Evolutionary conservation across 2,113 vertebrate species (phyloP), one percentile per base, ranked within the genome.

Genomic region (Hystrix brachyura): DNA sequence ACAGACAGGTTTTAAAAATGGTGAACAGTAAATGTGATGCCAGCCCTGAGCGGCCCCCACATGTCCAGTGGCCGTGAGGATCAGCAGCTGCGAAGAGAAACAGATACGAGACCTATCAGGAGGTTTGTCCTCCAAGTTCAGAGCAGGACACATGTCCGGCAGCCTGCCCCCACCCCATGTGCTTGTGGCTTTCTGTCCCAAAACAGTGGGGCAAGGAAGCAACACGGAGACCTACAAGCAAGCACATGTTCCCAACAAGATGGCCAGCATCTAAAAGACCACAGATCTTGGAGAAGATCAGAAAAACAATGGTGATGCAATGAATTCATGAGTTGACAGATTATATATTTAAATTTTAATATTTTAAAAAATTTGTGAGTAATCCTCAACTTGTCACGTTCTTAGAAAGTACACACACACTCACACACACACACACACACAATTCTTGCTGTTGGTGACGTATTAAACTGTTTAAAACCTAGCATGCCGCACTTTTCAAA

Each of bases 41-140:
- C 11, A 29, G 7, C 14, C 25, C 4, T 0, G 5, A 11, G 11
- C 48, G 5, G 21, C 18, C 38, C 17, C 14, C 32, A 7, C 34
- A 12, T 4, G 15, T 43, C 2, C 38, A 27, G 32, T 4, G 17
- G 8, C 27, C 59, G 9, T 0, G 0, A 0, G 15, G 1, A 0
- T 3, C 3, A 5, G 48, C 43, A 23, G 48, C 59, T 19, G 11
- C 25, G 1, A 0, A 19, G 82, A 67, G 53, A 9, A 67, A 60
- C 17, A 5, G 43, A 32, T 2, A 2, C 55, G 7, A 3, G 0
- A 5, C 21, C 27, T 27, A 7, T 1, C 7, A 3, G 43, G 21
- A 8, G 21, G 18, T 23, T 93, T 78, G 38, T 72, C 43, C 72
- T 67, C 51, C 34, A 48, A 10, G 32, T 17, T 34, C 82, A 79